Evolutionary conservation across 2,113 vertebrate species (phyloP), one percentile per base, ranked within the genome.

Genomic region (Monopterus albus): DNA sequence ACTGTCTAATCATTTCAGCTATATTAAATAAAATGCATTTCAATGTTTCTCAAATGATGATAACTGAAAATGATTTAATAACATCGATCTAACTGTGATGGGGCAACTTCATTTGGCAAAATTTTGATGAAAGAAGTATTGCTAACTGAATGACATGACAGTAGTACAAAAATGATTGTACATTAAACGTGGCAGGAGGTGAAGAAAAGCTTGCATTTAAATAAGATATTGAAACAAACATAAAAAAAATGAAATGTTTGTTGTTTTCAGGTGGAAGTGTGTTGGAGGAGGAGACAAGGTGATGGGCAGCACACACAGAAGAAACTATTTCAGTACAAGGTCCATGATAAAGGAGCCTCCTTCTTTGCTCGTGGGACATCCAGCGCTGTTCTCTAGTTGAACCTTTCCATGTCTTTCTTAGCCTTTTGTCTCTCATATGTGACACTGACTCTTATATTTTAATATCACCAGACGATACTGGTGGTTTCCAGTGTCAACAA

Each of bases 301-400:
- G 63, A 71, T 0, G 74, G 57, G 0, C 85, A 72, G 23, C 39
- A 71, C 88, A 90, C 11, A 11, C 79, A 59, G 12, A 75, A 55
- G 55, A 93, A 93, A 69, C 72, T 90, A 39, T 97, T 96, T 83
- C 97, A 99, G 83, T 99, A 96, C 69, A 98, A 98, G 76, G 95
- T 99, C 79, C 94, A 96, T 6, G 97, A 99, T 62, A 96, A 91
- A 89, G 96, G 89, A 0, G 96, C 95, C 29, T 92, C 92, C 5
- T 99, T 99, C 46, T 99, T 99, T 0, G 95, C 97, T 0, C 90
- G 62, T 4, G 97, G 97, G 43, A 93, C 95, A 45, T 97, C 96
- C 5, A 93, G 95, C 0, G 96, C 97, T 0, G 91, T 98, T 25
- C 94, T 99, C 42, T 99, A 93, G 94, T 14, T 11, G 13, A 15